Conservation (phyloP, 2,797 vertebrate species). For the Syngnathus rostellatus region DNA sequence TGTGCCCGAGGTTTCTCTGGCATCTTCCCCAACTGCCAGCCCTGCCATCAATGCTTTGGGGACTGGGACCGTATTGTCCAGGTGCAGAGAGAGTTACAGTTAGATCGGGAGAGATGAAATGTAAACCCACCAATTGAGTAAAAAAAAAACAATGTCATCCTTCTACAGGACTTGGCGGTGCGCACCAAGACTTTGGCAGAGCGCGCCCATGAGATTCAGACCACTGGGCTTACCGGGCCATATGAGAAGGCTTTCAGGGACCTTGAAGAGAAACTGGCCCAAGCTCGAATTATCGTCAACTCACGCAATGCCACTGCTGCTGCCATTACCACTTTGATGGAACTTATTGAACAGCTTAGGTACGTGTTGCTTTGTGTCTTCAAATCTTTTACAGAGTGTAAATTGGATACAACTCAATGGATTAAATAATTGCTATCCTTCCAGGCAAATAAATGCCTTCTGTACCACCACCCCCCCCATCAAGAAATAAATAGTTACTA, state of each 20-base stretch:
- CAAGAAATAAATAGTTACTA: too few relatives aligned
- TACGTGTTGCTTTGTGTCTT: conserved; percentile 17
- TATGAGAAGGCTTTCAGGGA: conserved; percentile 78
- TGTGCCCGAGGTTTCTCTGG: conserved; percentile 92
- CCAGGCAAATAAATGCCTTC: too few relatives aligned
- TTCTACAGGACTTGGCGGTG: conserved; percentile 71
- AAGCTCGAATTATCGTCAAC: conserved; percentile 75
- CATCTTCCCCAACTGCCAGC: conserved; percentile 83
- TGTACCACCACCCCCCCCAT: too few relatives aligned
- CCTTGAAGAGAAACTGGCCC: conserved; percentile 79
- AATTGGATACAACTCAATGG: neutral
- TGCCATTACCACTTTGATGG: conserved; percentile 72
- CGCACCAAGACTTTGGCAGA: conserved; percentile 73
- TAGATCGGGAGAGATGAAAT: neutral
- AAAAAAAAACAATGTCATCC: conserved; percentile 7
- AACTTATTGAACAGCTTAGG: conserved; percentile 79
- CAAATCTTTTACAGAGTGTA: neutral
- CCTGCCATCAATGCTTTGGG: conserved; percentile 93
- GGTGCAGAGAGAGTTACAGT: conserved; percentile 24
- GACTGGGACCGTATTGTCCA: conserved; percentile 98
- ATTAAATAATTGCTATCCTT: too few relatives aligned
- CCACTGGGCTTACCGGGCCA: conserved; percentile 77
- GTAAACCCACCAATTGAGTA: neutral
- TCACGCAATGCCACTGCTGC: conserved; percentile 77
- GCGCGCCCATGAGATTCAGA: conserved; percentile 77